A percentile compares a stretch with the other conserved stretches of the same genome.
Evolutionary conservation across 2,113 vertebrate species (phyloP).

Genomic region (Eublepharis macularius): DNA sequence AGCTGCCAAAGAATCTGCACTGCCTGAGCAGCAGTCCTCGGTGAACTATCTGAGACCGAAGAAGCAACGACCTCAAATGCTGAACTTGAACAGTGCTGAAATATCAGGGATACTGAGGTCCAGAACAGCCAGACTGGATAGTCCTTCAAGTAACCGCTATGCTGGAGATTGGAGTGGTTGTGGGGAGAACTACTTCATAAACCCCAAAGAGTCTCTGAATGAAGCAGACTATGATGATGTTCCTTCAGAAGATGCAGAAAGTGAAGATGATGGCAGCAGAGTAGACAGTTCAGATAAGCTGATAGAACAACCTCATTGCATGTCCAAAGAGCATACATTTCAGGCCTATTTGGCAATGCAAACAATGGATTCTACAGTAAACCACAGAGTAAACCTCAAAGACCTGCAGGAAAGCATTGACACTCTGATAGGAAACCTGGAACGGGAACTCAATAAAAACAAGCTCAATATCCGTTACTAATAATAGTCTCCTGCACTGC

Average conservation of each 20-base stretch:
- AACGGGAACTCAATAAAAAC: constrained; percentile 96
- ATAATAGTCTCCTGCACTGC: constrained; percentile 36
- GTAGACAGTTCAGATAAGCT: constrained; percentile 56
- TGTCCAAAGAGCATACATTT: constrained; percentile 78
- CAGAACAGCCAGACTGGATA: constrained; percentile 86
- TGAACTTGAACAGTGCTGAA: constrained; percentile 82
- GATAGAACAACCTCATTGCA: constrained; percentile 19
- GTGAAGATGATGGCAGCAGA: constrained; percentile 66
- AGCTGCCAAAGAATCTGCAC: constrained; percentile 68
- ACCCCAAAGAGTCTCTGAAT: constrained; percentile 62
- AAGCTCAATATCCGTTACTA: constrained; percentile 87
- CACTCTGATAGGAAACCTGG: constrained; percentile 94
- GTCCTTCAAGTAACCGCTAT: constrained; percentile 94
- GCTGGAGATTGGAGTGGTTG: constrained; percentile 97
- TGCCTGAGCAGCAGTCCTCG: constrained; percentile 56
- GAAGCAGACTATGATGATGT: constrained; percentile 91
- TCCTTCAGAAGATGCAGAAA: constrained; percentile 80
- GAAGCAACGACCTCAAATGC: constrained; percentile 88
- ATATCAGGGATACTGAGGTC: constrained; percentile 84
- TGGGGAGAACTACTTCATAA: constrained; percentile 84
- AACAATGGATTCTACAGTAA: constrained; percentile 81
- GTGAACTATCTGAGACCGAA: constrained; percentile 82
- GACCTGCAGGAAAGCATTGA: constrained; percentile 99
- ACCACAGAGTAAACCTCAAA: constrained; percentile 88
- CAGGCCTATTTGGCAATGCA: constrained; percentile 89